phyloP scores from a whole-genome alignment of 2,113 vertebrate genomes.

The Thamnaconus septentrionalis region DNA sequence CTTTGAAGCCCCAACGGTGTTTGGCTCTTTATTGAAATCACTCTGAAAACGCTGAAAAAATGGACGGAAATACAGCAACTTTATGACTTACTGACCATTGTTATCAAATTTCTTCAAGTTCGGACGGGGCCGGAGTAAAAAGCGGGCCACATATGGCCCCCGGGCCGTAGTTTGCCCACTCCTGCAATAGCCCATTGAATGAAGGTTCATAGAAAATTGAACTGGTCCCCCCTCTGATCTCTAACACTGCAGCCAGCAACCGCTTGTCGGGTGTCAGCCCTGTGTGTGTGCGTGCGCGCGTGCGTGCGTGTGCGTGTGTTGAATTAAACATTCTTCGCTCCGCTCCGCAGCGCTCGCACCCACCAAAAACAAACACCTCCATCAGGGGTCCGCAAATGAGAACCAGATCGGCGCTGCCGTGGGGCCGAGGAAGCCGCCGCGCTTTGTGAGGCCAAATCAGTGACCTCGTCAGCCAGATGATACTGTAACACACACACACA shows the following conservation, averaged over 20 bases:
- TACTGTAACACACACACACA: conserved; percentile 22
- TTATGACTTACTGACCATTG: too few relatives aligned
- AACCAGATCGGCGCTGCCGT: conserved; percentile 58
- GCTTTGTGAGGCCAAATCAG: conserved; percentile 51
- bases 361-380: conserved; percentile 70
- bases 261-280: conserved; percentile 39
- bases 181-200: too few relatives aligned
- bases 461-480: conserved; percentile 63
- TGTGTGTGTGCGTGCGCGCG: conserved; percentile 12
- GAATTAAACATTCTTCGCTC: conserved; percentile 45
- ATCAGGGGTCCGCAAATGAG: conserved; percentile 64
- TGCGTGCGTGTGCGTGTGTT: conserved; percentile 27
- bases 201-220: too few relatives aligned
- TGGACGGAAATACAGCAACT: too few relatives aligned
- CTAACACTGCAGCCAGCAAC: conserved; percentile 22
- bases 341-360: conserved; percentile 56
- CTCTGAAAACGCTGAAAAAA: too few relatives aligned
- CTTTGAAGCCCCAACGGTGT: too few relatives aligned
- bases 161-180: too few relatives aligned
- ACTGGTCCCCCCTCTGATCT: conserved; percentile 22
- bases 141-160: too few relatives aligned
- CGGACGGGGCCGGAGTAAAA: too few relatives aligned
- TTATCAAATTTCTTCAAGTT: too few relatives aligned
- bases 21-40: too few relatives aligned
- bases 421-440: conserved; percentile 46